A percentile compares a stretch with the other conserved stretches of the same genome.
These are phyloP conservation scores for Buathra laborator DNA, from an alignment of 2,888 invertebrate genomes.

Conservation along the genomic window DNA sequence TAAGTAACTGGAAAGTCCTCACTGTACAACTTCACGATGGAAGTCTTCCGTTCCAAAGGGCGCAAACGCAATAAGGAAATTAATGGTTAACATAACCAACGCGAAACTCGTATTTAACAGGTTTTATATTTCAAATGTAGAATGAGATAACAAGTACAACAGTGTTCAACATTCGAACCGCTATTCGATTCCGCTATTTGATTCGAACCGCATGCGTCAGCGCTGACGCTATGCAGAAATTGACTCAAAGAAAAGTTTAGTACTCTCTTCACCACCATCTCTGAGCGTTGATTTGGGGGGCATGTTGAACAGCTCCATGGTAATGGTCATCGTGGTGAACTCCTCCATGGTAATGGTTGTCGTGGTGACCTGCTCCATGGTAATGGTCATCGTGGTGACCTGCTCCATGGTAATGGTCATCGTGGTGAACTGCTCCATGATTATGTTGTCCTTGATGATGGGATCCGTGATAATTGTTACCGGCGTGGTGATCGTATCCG, in stretches of 20 bases:
- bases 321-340: background rate
- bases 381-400: too few relatives aligned
- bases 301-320: background rate
- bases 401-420: too few relatives aligned
- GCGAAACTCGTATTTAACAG: too few relatives aligned
- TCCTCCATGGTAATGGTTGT: background rate
- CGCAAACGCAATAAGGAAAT: background rate
- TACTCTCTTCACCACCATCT: conserved; percentile 15
- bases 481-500: too few relatives aligned
- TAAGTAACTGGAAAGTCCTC: background rate
- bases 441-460: background rate
- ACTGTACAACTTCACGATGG: background rate
- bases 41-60: background rate
- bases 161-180: too few relatives aligned
- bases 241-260: too few relatives aligned
- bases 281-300: background rate
- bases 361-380: too few relatives aligned
- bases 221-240: too few relatives aligned
- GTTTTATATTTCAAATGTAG: too few relatives aligned
- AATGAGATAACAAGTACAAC: too few relatives aligned
- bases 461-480: background rate
- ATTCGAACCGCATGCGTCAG: too few relatives aligned
- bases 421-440: background rate
- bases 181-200: too few relatives aligned
- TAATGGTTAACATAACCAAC: background rate